Percentiles rank a stretch among this genome's conserved stretches.
These are phyloP conservation scores for Crocallis elinguaria DNA, from an alignment of 2,888 invertebrate species.

Conservation along the genomic window DNA sequence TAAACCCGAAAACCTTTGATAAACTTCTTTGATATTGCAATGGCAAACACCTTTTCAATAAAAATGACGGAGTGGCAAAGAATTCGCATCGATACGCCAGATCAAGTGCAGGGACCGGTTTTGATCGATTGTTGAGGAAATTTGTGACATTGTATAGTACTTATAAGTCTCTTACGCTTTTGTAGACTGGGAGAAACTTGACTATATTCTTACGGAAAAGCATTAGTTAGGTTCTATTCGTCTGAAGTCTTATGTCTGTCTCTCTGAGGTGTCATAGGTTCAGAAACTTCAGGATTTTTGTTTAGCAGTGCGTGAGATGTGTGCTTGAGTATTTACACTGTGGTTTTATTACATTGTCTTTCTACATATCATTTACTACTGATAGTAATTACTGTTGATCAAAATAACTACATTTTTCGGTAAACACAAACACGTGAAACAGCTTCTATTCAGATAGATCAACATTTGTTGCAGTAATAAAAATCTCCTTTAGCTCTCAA, in stretches of 20 bases:
- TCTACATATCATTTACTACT: no score
- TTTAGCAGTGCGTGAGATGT: no score
- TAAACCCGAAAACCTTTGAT: conserved; percentile 36
- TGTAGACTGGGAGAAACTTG: not conserved
- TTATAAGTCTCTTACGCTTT: not conserved
- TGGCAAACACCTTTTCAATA: conserved; percentile 45
- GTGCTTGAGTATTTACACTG: no score
- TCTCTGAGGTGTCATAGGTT: no score
- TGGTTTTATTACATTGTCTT: no score
- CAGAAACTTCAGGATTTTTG: no score
- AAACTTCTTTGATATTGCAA: not conserved
- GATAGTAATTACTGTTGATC: no score
- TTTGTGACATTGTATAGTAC: conserved; percentile 22
- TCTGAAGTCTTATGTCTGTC: no score
- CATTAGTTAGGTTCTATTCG: no score
- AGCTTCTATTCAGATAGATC: not conserved
- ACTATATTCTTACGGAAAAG: not conserved
- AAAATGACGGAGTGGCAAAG: conserved; percentile 54
- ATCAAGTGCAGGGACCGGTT: conserved; percentile 60
- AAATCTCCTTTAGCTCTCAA: not conserved
- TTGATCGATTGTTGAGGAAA: conserved; percentile 68
- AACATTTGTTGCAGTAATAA: not conserved
- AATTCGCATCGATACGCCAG: conserved; percentile 50
- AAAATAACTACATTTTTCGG: no score
- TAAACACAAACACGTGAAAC: not conserved